Conservation (phyloP, 2,113 vertebrate genomes). For the Eubucco bourcierii region DNA sequence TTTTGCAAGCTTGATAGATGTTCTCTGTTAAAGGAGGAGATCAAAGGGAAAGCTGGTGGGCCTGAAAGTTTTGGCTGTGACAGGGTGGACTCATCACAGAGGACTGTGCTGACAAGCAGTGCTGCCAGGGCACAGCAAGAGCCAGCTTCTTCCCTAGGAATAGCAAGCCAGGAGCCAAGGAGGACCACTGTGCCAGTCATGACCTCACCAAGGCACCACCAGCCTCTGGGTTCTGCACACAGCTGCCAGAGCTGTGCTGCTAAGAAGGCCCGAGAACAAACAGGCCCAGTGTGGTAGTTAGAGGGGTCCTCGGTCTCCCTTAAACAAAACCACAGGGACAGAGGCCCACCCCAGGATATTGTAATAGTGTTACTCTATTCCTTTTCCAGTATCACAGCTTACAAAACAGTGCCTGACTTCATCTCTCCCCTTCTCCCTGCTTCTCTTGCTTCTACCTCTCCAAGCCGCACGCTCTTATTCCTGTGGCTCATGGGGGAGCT, state of each 20-base stretch:
- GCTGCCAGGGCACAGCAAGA: background rate
- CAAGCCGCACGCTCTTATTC: too few relatives aligned
- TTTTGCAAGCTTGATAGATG: slow-evolving; percentile 6
- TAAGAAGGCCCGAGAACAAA: background rate
- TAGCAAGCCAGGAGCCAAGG: background rate
- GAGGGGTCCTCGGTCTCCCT: too few relatives aligned
- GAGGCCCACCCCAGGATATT: too few relatives aligned
- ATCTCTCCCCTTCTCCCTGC: too few relatives aligned
- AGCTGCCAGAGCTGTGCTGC: background rate
- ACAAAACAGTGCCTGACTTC: too few relatives aligned
- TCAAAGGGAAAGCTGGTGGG: slow-evolving; percentile 12
- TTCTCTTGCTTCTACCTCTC: too few relatives aligned
- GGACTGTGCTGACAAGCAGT: accelerated
- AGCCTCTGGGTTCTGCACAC: background rate
- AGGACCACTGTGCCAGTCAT: accelerated
- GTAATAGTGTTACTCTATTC: too few relatives aligned
- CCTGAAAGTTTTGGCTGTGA: background rate
- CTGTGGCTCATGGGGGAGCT: too few relatives aligned
- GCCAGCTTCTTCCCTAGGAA: background rate
- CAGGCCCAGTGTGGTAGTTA: background rate
- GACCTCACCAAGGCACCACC: accelerated
- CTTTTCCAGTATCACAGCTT: too few relatives aligned
- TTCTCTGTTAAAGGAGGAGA: background rate
- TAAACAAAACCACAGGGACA: too few relatives aligned
- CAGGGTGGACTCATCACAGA: background rate